These are phyloP conservation scores for Glaucomys volans DNA, from an alignment of 2,113 vertebrate species.

Conservation along the genomic window DNA sequence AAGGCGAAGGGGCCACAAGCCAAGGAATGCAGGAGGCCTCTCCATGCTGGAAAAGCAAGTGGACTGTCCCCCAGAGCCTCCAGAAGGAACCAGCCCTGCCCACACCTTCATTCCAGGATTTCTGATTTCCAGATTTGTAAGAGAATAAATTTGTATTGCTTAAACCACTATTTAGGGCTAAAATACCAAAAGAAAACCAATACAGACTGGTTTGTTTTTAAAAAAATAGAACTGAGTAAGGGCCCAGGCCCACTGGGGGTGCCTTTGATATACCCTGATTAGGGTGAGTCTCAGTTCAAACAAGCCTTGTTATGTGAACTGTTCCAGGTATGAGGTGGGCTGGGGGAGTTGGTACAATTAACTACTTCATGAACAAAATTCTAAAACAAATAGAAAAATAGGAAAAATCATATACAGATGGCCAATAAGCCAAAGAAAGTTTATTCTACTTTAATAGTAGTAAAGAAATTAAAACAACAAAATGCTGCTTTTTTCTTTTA, in stretches of 20 bases:
- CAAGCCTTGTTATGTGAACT: not conserved
- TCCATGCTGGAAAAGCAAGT: not conserved
- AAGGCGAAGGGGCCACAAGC: not conserved
- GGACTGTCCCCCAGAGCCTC: not conserved
- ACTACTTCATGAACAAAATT: not conserved
- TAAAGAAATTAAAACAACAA: slow-evolving; percentile 1
- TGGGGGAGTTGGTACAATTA: not conserved
- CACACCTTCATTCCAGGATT: not conserved
- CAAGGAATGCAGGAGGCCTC: not conserved
- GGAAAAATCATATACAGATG: not conserved
- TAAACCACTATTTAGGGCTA: not conserved
- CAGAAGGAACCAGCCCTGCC: not conserved
- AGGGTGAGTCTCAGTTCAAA: not conserved
- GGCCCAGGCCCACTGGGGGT: not conserved
- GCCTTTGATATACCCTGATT: not conserved
- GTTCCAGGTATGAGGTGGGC: not conserved
- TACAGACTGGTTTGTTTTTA: not conserved
- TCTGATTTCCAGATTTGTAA: not conserved
- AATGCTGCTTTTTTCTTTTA: not conserved
- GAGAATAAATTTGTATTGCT: not conserved
- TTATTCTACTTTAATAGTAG: not conserved
- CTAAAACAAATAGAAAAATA: not conserved
- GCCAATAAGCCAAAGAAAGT: not conserved
- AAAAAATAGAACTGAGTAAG: not conserved
- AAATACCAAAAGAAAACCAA: not conserved